Evolutionary conservation across 2,888 invertebrate genomes (phyloP), one percentile per base, ranked within the genome.

Genomic region (Listrodromus nycthemerus): DNA sequence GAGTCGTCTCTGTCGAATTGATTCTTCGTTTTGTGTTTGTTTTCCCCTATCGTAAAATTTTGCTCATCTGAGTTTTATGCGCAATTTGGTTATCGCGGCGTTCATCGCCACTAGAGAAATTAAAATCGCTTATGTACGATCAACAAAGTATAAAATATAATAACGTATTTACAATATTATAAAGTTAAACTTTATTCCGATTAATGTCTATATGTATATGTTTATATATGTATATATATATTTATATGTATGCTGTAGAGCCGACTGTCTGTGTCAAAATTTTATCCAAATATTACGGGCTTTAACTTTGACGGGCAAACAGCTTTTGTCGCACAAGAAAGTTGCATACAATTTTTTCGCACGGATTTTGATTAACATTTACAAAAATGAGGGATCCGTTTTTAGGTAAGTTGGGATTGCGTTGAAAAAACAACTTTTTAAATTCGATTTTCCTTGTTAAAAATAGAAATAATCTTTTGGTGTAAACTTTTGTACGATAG

Each of bases 91-190:
- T 48, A 33, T 30, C 30, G 16, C 13, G 19, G 21, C 30, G n/a
- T 61, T 63, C 33, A 21, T 21, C 65, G 52, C 75, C 75, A 65
- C 65, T 52, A 63, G 45, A 80, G 71, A 79, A 87, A 80, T 83
- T 73, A 77, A 81, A 86, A 85, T 80, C 83, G 85, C 83, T 80
- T 85, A 84, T 82, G 78, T 85, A 83, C 85, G 85, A 87, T 86
- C 85, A 87, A 87, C 86, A 84, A 86, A 88, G 88, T 88, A 88
- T 88, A 88, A 85, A 87, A 88, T 87, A 87, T 87, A 86, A 86
- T 87, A 87, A 88, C 85, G 85, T 86, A 88, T 88, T 87, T 88
- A 87, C 87, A 88, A 87, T 85, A 84, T 85, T 80, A 87, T 87
- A 87, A 86, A 86, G 83, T 86, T 86, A 77, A 78, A 82, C 84